Evolutionary conservation across 2,888 invertebrate genomes (phyloP), one percentile per base, ranked within the genome.

Genomic region (Halictus ligatus): DNA sequence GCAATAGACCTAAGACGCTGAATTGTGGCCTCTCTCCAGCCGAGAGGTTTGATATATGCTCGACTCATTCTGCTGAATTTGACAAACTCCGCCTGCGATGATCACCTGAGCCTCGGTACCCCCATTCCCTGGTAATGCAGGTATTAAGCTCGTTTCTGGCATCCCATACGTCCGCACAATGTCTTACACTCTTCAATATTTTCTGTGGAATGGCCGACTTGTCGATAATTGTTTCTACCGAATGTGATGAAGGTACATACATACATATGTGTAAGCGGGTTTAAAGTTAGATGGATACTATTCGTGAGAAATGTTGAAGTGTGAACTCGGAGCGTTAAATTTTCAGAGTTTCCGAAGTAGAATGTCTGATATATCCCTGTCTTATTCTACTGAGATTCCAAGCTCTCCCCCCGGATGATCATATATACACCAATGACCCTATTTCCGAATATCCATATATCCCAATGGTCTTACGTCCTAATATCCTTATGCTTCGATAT

Each of bases 401-500:
- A n/a, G 21, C 40, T 71, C 6, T 21, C 21, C 69, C 69, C 71
- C 21, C 71, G 71, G 71, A 71, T 71, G 71, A 71, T 43, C 71
- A 43, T 71, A 71, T 43, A 71, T 71, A 71, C 71, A 71, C 40
- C 40, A 40, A 71, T 71, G 71, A 71, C 71, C 71, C 71, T 71
- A 71, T 71, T 71, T 71, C 71, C 40, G 71, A 71, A 71, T 71
- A 71, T 71, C 71, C 71, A 71, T 71, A 43, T 21, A 71, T 71
- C 40, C 71, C 71, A 71, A 71, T 71, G 71, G 71, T 71, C 40
- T 71, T 71, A 43, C 71, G n/a, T 71, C 71, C n/a, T 43, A 71
- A 71, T 71, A 71, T 71, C 71, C 71, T 71, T 71, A 71, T 40
- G 71, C 40, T 43, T 43, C 71, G 71, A 71, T 71, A 71, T 71